These are phyloP conservation scores for Sternotherus odoratus DNA, from an alignment of 2,797 vertebrate genomes.

Conservation along the genomic window DNA sequence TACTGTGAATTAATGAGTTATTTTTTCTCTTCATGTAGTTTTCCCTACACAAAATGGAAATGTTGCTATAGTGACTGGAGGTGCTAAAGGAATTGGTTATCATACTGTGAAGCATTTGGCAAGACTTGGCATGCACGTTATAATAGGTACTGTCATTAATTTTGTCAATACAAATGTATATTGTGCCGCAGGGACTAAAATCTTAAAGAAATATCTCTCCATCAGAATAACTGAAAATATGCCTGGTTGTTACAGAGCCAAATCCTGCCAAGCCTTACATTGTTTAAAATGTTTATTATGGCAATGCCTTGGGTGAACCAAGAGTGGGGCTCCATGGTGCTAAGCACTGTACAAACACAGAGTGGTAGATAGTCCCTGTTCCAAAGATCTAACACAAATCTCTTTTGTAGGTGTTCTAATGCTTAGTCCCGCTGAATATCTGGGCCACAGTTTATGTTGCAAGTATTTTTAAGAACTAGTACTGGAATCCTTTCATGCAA, in stretches of 20 bases:
- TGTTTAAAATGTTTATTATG: neutral
- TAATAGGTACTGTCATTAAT: constrained; percentile 87
- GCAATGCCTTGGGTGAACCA: neutral
- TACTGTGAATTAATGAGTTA: neutral
- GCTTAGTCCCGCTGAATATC: neutral
- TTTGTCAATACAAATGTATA: neutral
- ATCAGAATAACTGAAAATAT: neutral
- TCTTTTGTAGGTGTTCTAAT: neutral
- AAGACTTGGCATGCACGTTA: constrained; percentile 90
- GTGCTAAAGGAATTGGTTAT: constrained; percentile 91
- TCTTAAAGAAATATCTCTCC: neutral
- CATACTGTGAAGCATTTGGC: constrained; percentile 88
- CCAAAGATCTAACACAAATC: neutral
- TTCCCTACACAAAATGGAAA: constrained; percentile 88
- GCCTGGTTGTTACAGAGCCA: neutral
- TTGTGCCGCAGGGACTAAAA: neutral
- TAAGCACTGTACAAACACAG: neutral
- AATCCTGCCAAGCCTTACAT: neutral
- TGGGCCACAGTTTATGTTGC: neutral
- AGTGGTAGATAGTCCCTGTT: neutral
- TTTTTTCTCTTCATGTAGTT: constrained; percentile 80
- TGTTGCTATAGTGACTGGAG: constrained; percentile 94
- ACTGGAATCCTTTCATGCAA: neutral
- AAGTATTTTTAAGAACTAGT: neutral
- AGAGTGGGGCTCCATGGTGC: neutral